Conservation (phyloP, 2,888 invertebrate species). For the Seladonia tumulorum region DNA sequence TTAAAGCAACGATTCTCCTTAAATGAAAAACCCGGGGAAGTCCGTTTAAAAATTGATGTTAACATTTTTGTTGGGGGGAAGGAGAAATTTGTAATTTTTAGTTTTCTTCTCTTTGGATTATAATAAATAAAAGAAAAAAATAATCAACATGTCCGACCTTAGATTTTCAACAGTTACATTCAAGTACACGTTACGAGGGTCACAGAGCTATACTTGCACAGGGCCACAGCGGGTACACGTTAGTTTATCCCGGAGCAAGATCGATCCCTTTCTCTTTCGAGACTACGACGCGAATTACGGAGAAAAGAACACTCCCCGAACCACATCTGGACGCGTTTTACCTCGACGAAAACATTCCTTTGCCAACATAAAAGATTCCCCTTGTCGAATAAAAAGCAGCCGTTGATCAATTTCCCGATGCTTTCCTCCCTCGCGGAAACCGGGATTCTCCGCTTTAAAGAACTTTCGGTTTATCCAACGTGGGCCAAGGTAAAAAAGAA, state of each 20-base stretch:
- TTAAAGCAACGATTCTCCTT: neutral
- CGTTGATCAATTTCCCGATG: slow-evolving; percentile 55
- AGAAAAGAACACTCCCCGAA: slow-evolving; percentile 29
- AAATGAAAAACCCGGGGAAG: neutral
- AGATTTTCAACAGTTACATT: neutral
- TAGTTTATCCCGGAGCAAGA: neutral
- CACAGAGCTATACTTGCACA: neutral
- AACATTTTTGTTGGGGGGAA: no score
- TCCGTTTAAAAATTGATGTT: neutral
- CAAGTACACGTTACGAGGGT: neutral
- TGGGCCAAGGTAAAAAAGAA: neutral
- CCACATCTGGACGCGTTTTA: slow-evolving; percentile 28
- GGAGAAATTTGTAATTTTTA: no score
- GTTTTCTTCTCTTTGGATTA: no score
- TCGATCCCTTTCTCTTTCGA: slow-evolving; percentile 20
- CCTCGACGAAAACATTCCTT: slow-evolving; percentile 59
- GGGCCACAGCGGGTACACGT: neutral
- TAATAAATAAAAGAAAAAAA: no score
- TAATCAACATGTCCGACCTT: neutral
- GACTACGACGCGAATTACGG: neutral
- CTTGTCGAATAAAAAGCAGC: slow-evolving; percentile 61
- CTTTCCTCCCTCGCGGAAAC: slow-evolving; percentile 9
- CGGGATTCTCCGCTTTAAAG: slow-evolving; percentile 2
- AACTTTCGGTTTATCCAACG: neutral
- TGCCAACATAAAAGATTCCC: slow-evolving; percentile 55